A percentile compares a stretch with the other conserved stretches of the same genome.
Evolutionary conservation across 2,888 invertebrate species (phyloP).

Genomic region (Troides helena): DNA sequence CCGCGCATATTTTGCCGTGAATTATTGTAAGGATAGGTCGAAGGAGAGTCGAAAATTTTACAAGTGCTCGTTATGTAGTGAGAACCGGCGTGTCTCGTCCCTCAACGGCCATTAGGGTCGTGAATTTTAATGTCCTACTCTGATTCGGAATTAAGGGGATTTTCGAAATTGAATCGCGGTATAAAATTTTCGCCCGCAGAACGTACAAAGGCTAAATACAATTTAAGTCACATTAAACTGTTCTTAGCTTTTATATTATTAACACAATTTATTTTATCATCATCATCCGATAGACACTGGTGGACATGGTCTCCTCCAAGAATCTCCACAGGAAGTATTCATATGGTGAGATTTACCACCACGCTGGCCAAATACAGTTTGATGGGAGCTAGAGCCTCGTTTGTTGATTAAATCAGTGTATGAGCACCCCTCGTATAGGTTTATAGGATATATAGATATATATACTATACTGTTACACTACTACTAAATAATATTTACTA

Average conservation of each 20-base stretch:
- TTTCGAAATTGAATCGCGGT: slow-evolving; percentile 18
- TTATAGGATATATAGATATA: too few relatives aligned
- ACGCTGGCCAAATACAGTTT: too few relatives aligned
- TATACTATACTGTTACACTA: too few relatives aligned
- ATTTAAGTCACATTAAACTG: neutral
- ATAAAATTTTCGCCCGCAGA: slow-evolving; percentile 1
- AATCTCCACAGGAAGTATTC: too few relatives aligned
- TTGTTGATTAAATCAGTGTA: too few relatives aligned
- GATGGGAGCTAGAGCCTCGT: too few relatives aligned
- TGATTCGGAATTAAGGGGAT: slow-evolving; percentile 20
- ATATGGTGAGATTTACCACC: too few relatives aligned
- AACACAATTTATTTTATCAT: neutral
- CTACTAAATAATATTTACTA: too few relatives aligned
- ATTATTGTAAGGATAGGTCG: slow-evolving; percentile 16
- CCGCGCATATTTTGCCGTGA: neutral
- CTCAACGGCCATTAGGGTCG: slow-evolving; percentile 24
- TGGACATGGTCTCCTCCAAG: too few relatives aligned
- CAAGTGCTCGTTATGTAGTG: slow-evolving; percentile 23
- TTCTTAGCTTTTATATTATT: neutral
- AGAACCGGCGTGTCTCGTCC: slow-evolving; percentile 19
- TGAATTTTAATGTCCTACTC: slow-evolving; percentile 23
- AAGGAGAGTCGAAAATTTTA: slow-evolving; percentile 18
- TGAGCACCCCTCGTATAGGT: too few relatives aligned
- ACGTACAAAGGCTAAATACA: too few relatives aligned
- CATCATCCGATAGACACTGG: too few relatives aligned